Evolutionary conservation across 2,113 vertebrate species (phyloP).

Genomic region (Peromyscus polionotus): DNA sequence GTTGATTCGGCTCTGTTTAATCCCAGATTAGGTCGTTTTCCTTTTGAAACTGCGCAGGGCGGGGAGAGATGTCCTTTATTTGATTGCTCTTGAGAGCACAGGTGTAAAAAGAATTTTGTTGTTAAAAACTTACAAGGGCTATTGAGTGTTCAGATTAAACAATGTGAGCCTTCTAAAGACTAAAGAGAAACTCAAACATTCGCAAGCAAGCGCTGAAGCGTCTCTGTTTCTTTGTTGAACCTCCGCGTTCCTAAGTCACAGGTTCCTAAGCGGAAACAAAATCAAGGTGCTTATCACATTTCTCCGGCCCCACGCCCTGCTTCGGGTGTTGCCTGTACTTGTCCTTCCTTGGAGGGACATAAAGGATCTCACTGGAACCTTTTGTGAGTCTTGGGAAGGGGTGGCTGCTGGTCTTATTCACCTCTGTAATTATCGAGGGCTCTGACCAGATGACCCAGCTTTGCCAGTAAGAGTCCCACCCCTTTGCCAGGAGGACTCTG

Average conservation of each 20-base stretch:
- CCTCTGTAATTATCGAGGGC: background rate
- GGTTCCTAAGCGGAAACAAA: slow-evolving; percentile 29
- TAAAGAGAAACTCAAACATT: slow-evolving; percentile 42
- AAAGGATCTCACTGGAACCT: slow-evolving; percentile 51
- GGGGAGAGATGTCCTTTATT: background rate
- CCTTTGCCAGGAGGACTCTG: rapidly evolving
- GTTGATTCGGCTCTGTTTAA: slow-evolving; percentile 62
- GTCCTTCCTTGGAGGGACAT: background rate
- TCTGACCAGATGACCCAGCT: background rate
- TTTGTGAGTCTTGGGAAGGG: background rate
- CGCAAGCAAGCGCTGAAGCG: background rate
- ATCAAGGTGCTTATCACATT: slow-evolving; percentile 14
- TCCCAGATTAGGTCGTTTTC: slow-evolving; percentile 63
- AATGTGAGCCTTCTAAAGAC: slow-evolving; percentile 31
- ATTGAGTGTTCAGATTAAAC: slow-evolving; percentile 53
- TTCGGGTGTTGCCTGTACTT: background rate
- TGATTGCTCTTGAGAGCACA: slow-evolving; percentile 18
- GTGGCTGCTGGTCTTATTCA: background rate
- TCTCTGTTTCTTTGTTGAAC: slow-evolving; percentile 34
- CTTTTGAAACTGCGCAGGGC: background rate
- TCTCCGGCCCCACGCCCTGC: background rate
- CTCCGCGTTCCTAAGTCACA: background rate
- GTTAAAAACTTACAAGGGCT: slow-evolving; percentile 34
- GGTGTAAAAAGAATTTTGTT: slow-evolving; percentile 49
- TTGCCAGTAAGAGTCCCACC: background rate